Base-by-base conservation (phyloP, 2,888 invertebrate species). In the Ophioninae sp. region DNA sequence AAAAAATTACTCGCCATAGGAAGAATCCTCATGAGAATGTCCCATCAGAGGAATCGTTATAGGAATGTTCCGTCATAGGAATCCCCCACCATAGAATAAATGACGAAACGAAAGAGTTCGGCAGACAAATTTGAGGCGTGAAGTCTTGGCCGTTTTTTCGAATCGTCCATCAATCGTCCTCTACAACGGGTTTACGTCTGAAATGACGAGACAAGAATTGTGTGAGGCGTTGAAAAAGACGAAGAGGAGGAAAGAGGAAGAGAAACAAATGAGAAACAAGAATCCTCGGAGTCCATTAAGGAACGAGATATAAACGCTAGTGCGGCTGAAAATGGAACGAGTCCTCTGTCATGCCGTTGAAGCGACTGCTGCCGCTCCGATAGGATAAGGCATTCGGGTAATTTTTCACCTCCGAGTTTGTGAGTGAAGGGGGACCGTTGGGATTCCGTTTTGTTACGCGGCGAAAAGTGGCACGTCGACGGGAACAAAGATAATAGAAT, bases 401-500 rank as follows among this genome's bases (percentile, higher is more conserved):
- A 82, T 82, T 82, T 78, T 82, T 79, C 82, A 82, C 68, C 61
- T 30, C 65, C 30, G 57, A 44, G 30, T 64, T 44, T 50, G 50
- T 41, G 62, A 74, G 68, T 68, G 79, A 75, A 82, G 73, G 73
- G 73, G 74, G 10, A 59, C 23, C 69, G 69, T 30, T 69, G 67
- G 70, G 44, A 21, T 79, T 10, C 30, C 67, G 17, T 23, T 61
- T 73, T 79, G 62, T 59, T 59, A 39, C 56, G 64, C 56, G 69
- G 20, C 61, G 72, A 73, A 64, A 79, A 74, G 61, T 68, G 44
- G 68, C 68, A 70, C 59, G 20, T 70, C 57, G 37, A 59, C 76
- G 41, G 13, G 30, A 73, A 41, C 68, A 62, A 82, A 65, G 84
- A 82, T 84, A 84, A 84, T 82, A 82, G 84, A 84, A 84, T 84